A percentile compares a stretch with the other conserved stretches of the same genome.
These are phyloP conservation scores for Tortrix viridana DNA, from an alignment of 2,888 invertebrate species.

Conservation along the genomic window DNA sequence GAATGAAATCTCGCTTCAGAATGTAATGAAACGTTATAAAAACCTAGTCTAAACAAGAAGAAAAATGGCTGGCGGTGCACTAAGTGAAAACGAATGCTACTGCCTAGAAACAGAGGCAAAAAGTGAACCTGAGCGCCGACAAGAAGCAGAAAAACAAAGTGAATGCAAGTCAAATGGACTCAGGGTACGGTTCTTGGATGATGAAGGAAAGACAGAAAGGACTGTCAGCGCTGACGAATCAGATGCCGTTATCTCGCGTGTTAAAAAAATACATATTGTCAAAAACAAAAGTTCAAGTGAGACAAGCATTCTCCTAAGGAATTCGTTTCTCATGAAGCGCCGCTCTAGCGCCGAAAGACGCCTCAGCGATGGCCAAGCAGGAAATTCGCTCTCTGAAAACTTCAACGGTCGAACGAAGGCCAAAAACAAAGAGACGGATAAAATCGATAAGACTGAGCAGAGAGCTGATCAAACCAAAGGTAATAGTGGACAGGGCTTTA, in stretches of 20 bases:
- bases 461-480: conserved; percentile 75
- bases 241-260: conserved; percentile 71
- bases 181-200: conserved; percentile 76
- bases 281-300: conserved; percentile 81
- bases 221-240: conserved; percentile 77
- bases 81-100: conserved; percentile 76
- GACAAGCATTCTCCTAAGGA: conserved; percentile 75
- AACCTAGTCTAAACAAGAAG: conserved; percentile 46
- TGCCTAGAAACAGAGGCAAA: conserved; percentile 69
- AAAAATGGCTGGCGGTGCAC: conserved; percentile 77
- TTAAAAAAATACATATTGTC: conserved; percentile 79
- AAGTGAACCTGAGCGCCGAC: conserved; percentile 67
- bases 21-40: conserved; percentile 55
- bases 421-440: conserved; percentile 54
- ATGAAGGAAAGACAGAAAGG: conserved; percentile 79
- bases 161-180: conserved; percentile 70
- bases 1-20: conserved; percentile 49
- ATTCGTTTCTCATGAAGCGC: conserved; percentile 72
- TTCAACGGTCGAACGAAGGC: conserved; percentile 61
- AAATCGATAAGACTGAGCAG: conserved; percentile 66
- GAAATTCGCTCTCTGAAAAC: conserved; percentile 70
- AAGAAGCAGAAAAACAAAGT: conserved; percentile 65
- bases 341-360: conserved; percentile 66
- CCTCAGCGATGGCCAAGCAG: conserved; percentile 63
- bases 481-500: conserved; percentile 65